phyloP scores from a whole-genome alignment of 2,113 vertebrate species.

The Grammomys surdaster region DNA sequence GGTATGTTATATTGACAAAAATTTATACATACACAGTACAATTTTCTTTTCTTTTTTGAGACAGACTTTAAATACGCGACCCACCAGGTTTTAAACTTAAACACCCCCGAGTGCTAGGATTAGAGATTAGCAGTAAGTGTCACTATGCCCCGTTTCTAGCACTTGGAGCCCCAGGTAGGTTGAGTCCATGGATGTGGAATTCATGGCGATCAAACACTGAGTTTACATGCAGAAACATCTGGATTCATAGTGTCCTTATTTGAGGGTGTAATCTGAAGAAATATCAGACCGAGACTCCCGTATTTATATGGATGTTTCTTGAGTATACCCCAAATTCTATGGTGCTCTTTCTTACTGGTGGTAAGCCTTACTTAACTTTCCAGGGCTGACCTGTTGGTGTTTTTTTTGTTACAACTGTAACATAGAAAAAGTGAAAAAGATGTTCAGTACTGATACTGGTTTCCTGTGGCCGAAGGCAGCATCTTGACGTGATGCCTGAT shows the following conservation, averaged over 20 bases:
- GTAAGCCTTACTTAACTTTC: neutral
- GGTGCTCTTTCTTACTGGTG: neutral
- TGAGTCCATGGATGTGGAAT: neutral
- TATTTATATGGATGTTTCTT: neutral
- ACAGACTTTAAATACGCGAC: neutral
- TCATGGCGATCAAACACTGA: neutral
- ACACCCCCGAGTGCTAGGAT: neutral
- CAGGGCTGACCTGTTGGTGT: neutral
- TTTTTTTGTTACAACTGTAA: neutral
- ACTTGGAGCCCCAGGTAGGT: neutral
- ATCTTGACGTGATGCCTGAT: neutral
- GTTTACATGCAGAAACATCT: neutral
- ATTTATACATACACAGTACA: neutral
- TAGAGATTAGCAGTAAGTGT: neutral
- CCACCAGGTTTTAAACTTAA: neutral
- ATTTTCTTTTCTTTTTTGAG: neutral
- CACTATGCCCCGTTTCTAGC: neutral
- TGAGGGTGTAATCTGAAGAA: neutral
- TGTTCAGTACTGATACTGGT: neutral
- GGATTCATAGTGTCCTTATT: neutral
- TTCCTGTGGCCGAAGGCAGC: neutral
- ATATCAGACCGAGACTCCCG: neutral
- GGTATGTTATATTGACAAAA: neutral
- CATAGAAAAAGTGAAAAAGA: neutral
- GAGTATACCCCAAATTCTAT: neutral